Percentiles rank a stretch among this genome's conserved stretches.
Evolutionary conservation across 2,888 invertebrate genomes (phyloP).

Genomic region (Thereva nobilitata): DNA sequence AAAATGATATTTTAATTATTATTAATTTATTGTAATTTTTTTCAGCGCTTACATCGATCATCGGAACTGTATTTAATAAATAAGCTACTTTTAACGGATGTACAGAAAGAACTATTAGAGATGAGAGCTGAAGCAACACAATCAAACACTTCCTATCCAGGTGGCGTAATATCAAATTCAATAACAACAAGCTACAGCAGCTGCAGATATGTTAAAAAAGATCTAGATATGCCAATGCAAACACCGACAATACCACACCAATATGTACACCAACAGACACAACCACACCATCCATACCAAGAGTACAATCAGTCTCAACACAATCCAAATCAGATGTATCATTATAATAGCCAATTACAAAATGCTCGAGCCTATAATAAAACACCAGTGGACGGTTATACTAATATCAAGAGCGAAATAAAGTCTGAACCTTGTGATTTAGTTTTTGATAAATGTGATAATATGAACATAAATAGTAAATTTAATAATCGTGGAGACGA

Average conservation of each 20-base stretch:
- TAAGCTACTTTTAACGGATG: constrained; percentile 72
- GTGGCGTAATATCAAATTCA: constrained; percentile 19
- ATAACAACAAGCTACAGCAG: constrained; percentile 34
- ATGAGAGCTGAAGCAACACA: constrained; percentile 61
- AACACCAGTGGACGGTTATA: constrained; percentile 14
- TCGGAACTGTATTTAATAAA: constrained; percentile 79
- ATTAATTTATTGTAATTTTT: constrained; percentile 41
- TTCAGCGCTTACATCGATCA: constrained; percentile 71
- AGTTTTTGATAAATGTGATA: constrained; percentile 40
- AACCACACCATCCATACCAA: constrained; percentile 5
- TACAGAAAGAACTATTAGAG: constrained; percentile 67
- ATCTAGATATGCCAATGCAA: constrained; percentile 42
- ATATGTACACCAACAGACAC: constrained; percentile 3
- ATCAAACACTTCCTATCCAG: constrained; percentile 30
- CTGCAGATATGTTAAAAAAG: constrained; percentile 44
- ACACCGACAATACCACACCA: constrained; percentile 16
- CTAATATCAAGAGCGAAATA: constrained; percentile 40
- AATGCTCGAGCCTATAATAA: not conserved
- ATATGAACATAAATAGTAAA: constrained; percentile 18
- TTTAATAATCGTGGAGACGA: constrained; percentile 18
- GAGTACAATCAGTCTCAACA: constrained; percentile 19
- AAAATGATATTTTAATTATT: constrained; percentile 3
- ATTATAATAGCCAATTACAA: not conserved
- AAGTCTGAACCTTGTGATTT: constrained; percentile 41
- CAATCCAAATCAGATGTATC: constrained; percentile 22